Conservation (phyloP, 2,113 vertebrate genomes). For the Marmota monax region DNA sequence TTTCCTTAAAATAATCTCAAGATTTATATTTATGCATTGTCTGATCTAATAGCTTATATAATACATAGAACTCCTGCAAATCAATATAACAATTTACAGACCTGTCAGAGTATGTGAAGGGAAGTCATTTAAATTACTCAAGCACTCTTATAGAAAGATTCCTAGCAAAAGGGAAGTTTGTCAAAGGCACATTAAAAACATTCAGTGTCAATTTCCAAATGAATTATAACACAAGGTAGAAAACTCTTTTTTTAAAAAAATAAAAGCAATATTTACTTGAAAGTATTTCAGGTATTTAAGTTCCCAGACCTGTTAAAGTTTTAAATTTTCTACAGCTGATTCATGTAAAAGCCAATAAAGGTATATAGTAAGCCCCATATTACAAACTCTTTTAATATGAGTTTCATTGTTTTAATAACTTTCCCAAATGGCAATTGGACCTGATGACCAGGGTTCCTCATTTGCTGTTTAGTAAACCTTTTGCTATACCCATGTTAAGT, state of each 20-base stretch:
- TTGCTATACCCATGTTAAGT: background rate
- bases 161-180: background rate
- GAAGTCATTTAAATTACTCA: slow-evolving; percentile 31
- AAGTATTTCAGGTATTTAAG: slow-evolving; percentile 28
- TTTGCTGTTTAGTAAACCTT: background rate
- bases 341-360: background rate
- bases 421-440: background rate
- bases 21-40: slow-evolving; percentile 47
- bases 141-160: slow-evolving; percentile 27
- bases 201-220: slow-evolving; percentile 14
- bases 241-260: background rate
- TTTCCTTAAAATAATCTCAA: slow-evolving; percentile 54
- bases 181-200: slow-evolving; percentile 4
- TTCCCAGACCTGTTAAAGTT: background rate
- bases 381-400: background rate
- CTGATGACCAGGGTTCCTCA: background rate
- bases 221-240: background rate
- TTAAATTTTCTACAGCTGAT: background rate
- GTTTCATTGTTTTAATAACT: background rate
- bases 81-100: slow-evolving; percentile 68
- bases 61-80: background rate
- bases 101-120: background rate
- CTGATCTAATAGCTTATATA: slow-evolving; percentile 30
- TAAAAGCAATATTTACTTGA: background rate
- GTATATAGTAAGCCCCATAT: background rate